phyloP scores from a whole-genome alignment of 1,140 invertebrate genomes.

The Bombus soroeensis region DNA sequence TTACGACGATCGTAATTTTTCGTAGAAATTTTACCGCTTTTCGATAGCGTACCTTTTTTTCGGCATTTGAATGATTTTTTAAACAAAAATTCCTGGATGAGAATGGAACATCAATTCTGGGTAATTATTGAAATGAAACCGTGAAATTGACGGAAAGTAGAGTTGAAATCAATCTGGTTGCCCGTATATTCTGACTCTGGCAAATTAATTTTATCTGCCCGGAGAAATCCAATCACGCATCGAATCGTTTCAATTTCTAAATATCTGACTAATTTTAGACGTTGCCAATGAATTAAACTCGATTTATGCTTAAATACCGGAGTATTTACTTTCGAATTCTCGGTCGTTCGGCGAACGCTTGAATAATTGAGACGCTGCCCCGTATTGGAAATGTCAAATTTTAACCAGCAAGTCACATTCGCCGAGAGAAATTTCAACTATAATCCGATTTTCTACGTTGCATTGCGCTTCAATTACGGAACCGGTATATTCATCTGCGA shows the following conservation, averaged over 20 bases:
- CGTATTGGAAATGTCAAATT: constrained; percentile 8
- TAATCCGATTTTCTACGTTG: neutral
- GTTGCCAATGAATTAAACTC: neutral
- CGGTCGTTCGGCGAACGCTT: neutral
- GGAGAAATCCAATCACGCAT: neutral
- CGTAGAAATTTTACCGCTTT: too few species aligned
- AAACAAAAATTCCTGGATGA: too few species aligned
- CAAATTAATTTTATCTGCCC: neutral
- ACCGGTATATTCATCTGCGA: neutral
- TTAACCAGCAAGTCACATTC: neutral
- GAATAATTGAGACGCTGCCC: neutral
- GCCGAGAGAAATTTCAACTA: neutral
- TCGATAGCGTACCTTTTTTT: too few species aligned
- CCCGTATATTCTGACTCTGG: neutral
- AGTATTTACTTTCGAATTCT: neutral
- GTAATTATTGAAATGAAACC: too few species aligned
- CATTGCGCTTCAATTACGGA: constrained; percentile 7
- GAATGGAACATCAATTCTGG: too few species aligned
- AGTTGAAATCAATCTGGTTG: too few species aligned
- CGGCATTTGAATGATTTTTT: too few species aligned
- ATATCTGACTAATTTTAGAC: neutral
- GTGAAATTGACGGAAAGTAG: too few species aligned
- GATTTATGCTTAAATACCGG: neutral
- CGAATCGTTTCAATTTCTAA: neutral
- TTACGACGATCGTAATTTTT: too few species aligned